These are phyloP conservation scores for Desmophyllum pertusum DNA, from an alignment of 92 coral and sea anemone genomes.

Conservation along the genomic window DNA sequence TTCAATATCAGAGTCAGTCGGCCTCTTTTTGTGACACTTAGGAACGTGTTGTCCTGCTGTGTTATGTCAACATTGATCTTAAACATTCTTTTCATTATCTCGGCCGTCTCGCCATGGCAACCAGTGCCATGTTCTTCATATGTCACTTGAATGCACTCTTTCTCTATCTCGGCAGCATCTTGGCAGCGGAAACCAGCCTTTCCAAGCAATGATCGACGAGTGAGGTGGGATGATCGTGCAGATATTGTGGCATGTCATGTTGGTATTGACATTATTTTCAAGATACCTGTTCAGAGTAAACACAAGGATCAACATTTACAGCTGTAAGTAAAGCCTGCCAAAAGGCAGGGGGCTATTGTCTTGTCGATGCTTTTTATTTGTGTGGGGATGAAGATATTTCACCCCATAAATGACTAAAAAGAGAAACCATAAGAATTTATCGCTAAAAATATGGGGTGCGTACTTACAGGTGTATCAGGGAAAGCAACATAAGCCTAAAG, in stretches of 20 bases:
- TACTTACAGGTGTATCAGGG: no score
- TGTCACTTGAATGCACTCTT: conserved; percentile 11
- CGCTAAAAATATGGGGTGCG: no score
- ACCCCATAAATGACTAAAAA: no score
- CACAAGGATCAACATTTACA: no score
- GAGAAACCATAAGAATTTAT: no score
- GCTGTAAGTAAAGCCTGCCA: no score
- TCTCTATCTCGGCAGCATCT: conserved; percentile 15
- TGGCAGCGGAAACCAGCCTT: conserved; percentile 9
- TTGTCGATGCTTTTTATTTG: no score
- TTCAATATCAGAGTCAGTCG: conserved; percentile 9
- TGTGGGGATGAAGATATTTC: no score
- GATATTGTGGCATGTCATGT: conserved; percentile 24
- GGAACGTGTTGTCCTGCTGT: conserved; percentile 14
- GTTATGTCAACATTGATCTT: conserved; percentile 18
- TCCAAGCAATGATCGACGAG: conserved; percentile 46
- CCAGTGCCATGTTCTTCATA: conserved; percentile 14
- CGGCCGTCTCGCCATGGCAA: conserved; percentile 25
- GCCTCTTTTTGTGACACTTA: conserved; percentile 32
- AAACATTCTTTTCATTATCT: conserved; percentile 14
- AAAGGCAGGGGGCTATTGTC: no score
- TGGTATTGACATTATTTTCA: conserved; percentile 23
- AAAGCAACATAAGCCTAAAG: no score
- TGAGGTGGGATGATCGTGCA: conserved; percentile 42
- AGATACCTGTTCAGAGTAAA: conserved; percentile 26